Percentiles rank a stretch among this genome's conserved stretches.
These are phyloP conservation scores for Caenorhabditis afra DNA, from an alignment of 2,888 invertebrate species.

Conservation along the genomic window DNA sequence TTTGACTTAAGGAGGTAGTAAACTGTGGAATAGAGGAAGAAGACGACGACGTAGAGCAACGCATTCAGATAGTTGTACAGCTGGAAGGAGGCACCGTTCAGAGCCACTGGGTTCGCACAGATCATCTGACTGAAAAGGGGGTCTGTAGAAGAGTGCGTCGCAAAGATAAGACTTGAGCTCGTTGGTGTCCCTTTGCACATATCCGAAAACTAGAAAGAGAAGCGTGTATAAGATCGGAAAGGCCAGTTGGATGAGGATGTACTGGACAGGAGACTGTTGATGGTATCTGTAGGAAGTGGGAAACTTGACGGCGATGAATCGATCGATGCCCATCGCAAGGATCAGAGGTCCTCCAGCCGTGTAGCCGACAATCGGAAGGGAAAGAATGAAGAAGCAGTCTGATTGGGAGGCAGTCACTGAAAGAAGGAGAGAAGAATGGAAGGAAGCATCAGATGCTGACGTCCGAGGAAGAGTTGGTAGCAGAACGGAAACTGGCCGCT, in stretches of 20 bases:
- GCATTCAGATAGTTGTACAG: constrained; percentile 57
- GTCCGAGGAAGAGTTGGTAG: constrained; percentile 45
- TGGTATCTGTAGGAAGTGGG: constrained; percentile 58
- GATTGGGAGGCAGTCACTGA: constrained; percentile 48
- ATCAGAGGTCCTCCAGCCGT: constrained; percentile 58
- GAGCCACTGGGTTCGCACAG: constrained; percentile 57
- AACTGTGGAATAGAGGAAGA: constrained; percentile 45
- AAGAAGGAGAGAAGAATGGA: no score
- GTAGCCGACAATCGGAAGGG: constrained; percentile 53
- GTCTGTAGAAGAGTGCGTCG: no score
- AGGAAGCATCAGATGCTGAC: no score
- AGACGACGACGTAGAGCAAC: constrained; percentile 46
- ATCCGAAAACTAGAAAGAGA: constrained; percentile 37
- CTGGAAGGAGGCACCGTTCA: constrained; percentile 48
- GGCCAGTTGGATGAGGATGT: constrained; percentile 41
- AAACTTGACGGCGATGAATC: constrained; percentile 61
- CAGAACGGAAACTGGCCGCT: constrained; percentile 61
- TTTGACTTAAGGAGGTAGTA: constrained; percentile 47
- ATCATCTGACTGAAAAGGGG: constrained; percentile 40
- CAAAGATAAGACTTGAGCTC: constrained; percentile 8
- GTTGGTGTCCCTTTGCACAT: constrained; percentile 25
- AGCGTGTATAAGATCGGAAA: constrained; percentile 49
- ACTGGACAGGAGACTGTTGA: constrained; percentile 43
- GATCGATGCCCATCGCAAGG: constrained; percentile 61
- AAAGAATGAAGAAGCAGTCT: constrained; percentile 56